Base-by-base conservation (phyloP, 1,140 invertebrate species). In the Pissodes strobi region DNA sequence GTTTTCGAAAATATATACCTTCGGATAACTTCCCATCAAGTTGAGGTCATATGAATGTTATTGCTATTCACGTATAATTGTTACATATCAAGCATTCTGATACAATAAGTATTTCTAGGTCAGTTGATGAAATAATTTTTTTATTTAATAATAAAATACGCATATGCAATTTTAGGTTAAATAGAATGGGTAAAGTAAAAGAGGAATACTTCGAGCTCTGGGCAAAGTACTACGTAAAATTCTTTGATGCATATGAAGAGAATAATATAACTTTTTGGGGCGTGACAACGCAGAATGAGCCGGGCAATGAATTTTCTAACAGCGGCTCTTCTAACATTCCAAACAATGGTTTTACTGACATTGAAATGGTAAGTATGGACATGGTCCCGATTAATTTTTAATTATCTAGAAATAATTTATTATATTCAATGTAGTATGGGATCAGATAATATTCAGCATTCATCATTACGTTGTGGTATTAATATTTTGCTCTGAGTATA, bases 241-340 rank as follows among this genome's bases (percentile, higher is more conserved):
- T 79, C 68, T 73, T 80, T 18, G 74, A 79, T 23, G 69, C 39
- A 4, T 80, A 80, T 49, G 49, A 69, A 46, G 63, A 73, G 41
- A 21, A 76, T 4, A 69, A 69, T n/a, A 39, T 79, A 10, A 43
- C 68, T 6, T 76, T 79, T 59, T 79, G 78, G 78, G 76, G 71
- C 2, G 51, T 79, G 5, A 77, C 79, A 4, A 79, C 78, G 2
- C 75, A 76, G 12, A 80, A 79, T 64, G 78, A 80, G 70, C 79
- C 78, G 8, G 2, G 3, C 9, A 17, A 52, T 39, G 58, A 66
- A n/a, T 19, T 66, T 4, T 80, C 88, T 78, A 84, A 80, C 2
- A 86, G 86, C 77, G 19, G 10, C 10, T n/a, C n/a, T n/a, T n/a
- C n/a, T n/a, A n/a, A n/a, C n/a, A 21, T 68, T 1, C 58, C 30